Base-by-base conservation (phyloP, 1,140 invertebrate genomes). In the Drosophila ohnishii region DNA sequence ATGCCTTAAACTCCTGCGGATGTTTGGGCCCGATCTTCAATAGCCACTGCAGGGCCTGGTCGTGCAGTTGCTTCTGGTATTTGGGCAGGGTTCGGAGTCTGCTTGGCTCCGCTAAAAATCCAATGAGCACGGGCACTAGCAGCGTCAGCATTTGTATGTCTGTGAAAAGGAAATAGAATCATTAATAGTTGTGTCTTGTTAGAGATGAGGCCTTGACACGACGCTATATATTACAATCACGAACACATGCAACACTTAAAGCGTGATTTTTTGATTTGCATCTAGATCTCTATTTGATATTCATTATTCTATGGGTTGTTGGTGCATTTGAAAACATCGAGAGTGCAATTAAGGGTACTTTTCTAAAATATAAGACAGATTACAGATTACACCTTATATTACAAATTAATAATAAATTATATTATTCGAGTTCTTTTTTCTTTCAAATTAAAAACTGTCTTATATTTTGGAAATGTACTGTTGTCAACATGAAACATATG, bases 1-100 rank as follows among this genome's bases (percentile, higher is more conserved):
- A 93, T 14, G 94, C 94, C 89, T 97, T 97, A 90, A 99, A 99
- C 92, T 99, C 97, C 94, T 97, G 95, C 67, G 97, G 96, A 93
- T 97, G 96, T 90, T 96, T 96, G 3, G 97, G 96, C 34, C 97
- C 98, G 87, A 98, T 96, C 90, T 96, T 96, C 92, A 97, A 97
- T 13, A 99, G 93, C 94, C 96, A 96, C 77, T 97, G 95, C 69
- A 98, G 93, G 71, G 96, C 96, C 81, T 96, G 95, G 66, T 98
- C 96, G 92, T 98, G 97, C 16, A 99, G 93, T 56, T 93, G 93
- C 22, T 94, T 92, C 48, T 94, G 93, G 82, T 94, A 94, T 80
- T 95, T 94, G 53, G 94, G 94, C 39, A 94, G 93, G 32, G 93
- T 92, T 51, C 93, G 92, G 32, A 96, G 86, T 74, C 94, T 94